phyloP scores from a whole-genome alignment of 2,113 vertebrate genomes.

The Catharus fuscescens region DNA sequence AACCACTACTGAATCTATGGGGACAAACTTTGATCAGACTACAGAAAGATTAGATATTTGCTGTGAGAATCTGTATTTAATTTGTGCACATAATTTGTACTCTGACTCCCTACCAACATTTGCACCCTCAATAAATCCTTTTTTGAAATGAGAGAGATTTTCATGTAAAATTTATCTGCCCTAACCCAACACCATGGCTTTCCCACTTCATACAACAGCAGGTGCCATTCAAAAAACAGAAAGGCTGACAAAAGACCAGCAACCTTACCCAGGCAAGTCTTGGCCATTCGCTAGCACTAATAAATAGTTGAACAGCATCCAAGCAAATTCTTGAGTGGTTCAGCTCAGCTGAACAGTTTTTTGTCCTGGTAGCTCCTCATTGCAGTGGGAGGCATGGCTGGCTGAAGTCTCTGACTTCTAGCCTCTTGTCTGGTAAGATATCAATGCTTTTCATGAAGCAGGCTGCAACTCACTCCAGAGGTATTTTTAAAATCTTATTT shows the following conservation, averaged over 20 bases:
- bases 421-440: neutral
- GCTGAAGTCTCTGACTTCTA: neutral
- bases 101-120: neutral
- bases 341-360: neutral
- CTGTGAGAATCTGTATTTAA: neutral
- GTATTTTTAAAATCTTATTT: neutral
- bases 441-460: neutral
- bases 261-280: neutral
- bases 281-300: neutral
- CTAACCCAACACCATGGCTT: fast-evolving
- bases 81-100: fast-evolving
- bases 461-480: neutral
- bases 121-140: neutral
- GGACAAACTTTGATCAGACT: neutral
- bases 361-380: neutral
- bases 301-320: neutral
- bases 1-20: neutral
- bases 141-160: neutral
- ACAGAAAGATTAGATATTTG: neutral
- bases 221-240: neutral
- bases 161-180: neutral
- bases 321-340: neutral
- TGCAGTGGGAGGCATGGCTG: neutral
- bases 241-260: neutral
- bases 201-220: neutral